phyloP scores from a whole-genome alignment of 37 sponge, comb jelly and placozoan species.

The Ianthella basta region DNA sequence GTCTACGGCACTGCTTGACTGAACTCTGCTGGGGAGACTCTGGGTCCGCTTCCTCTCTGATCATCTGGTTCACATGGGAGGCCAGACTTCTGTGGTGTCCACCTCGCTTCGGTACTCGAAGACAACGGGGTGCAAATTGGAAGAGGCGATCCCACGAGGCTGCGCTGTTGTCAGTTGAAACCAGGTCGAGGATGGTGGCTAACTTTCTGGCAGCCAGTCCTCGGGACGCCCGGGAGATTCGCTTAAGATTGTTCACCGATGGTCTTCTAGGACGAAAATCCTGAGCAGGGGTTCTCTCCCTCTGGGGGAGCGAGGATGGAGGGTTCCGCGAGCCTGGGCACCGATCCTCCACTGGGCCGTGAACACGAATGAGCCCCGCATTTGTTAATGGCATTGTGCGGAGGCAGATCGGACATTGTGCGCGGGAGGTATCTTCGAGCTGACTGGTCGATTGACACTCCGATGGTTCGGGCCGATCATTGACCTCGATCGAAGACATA shows the following conservation, averaged over 20 bases:
- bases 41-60: constrained; percentile 23
- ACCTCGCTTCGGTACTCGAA: constrained; percentile 30
- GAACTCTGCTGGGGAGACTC: background rate
- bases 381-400: constrained; percentile 2
- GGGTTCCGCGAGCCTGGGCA: constrained; percentile 13
- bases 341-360: constrained; percentile 14
- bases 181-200: constrained; percentile 26
- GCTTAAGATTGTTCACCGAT: constrained; percentile 26
- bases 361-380: constrained; percentile 15
- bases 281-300: constrained; percentile 11
- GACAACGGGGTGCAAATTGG: constrained; percentile 32
- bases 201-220: constrained; percentile 21
- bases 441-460: background rate
- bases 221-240: constrained; percentile 37
- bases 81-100: constrained; percentile 25
- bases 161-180: background rate
- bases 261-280: constrained; percentile 23
- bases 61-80: constrained; percentile 21
- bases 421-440: constrained; percentile 7
- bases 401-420: constrained; percentile 12
- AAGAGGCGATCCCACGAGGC: constrained; percentile 38
- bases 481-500: background rate
- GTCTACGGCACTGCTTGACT: background rate
- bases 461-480: background rate
- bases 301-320: constrained; percentile 11